These are phyloP conservation scores for Rhizoglyphus robini DNA, from an alignment of 1,140 invertebrate species.

Conservation along the genomic window DNA sequence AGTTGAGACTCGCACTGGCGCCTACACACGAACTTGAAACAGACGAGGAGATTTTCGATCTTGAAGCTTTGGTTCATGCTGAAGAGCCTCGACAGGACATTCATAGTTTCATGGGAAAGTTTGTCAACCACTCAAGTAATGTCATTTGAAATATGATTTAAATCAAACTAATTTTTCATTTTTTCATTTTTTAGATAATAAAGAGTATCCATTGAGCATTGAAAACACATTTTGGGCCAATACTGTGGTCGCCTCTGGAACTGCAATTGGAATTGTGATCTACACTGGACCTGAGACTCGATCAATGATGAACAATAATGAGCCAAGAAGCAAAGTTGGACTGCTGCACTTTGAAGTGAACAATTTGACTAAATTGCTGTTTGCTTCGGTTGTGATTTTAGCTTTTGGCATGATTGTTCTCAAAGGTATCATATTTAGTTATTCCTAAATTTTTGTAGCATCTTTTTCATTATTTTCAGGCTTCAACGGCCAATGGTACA, in stretches of 20 bases:
- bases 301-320: slow-evolving; percentile 95
- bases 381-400: slow-evolving; percentile 75
- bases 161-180: slow-evolving; percentile 17
- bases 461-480: slow-evolving; percentile 41
- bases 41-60: slow-evolving; percentile 70
- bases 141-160: slow-evolving; percentile 6
- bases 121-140: slow-evolving; percentile 33
- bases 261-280: slow-evolving; percentile 77
- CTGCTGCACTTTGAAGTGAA: slow-evolving; percentile 90
- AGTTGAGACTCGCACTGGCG: slow-evolving; percentile 80
- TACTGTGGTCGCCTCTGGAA: slow-evolving; percentile 91
- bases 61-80: slow-evolving; percentile 76
- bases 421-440: slow-evolving; percentile 48
- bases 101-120: slow-evolving; percentile 93
- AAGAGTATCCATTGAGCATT: slow-evolving; percentile 55
- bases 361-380: slow-evolving; percentile 84
- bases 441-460: slow-evolving; percentile 16
- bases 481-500: slow-evolving; percentile 88
- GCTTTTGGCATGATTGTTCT: slow-evolving; percentile 87
- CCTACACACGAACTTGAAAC: slow-evolving; percentile 73
- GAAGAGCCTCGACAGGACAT: slow-evolving; percentile 97
- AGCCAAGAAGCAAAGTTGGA: slow-evolving; percentile 84
- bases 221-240: slow-evolving; percentile 99
- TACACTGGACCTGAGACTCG: slow-evolving; percentile 93
- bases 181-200: slow-evolving; percentile 19